Evolutionary conservation across 2,797 vertebrate species (phyloP), one percentile per base, ranked within the genome.

Genomic region (Phalloptychus januarius): DNA sequence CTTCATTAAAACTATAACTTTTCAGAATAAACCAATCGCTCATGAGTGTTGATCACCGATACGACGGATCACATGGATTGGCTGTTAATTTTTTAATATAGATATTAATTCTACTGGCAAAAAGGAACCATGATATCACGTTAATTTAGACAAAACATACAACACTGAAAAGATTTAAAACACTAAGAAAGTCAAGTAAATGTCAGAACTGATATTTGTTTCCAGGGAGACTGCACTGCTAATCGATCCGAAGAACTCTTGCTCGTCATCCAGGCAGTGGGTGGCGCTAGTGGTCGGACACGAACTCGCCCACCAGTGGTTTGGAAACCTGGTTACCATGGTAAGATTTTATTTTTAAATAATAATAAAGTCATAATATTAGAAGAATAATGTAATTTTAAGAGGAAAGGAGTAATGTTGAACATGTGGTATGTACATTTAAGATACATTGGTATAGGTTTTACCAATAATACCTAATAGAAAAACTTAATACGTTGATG

Each of bases 301-400:
- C 67, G 98, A 99, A 79, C 96, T 99, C 77, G 98, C 98, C 77
- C 98, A 99, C 93, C 98, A 99, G 95, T 99, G 98, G 98, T 99
- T 99, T 79, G 98, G 98, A 85, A 99, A 99, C 95, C 95, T 99
- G 85, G 98, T 99, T 93, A 99, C 98, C 87, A 99, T 99, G 98
- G 98, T 99, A 97, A 54, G 25, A n/a, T 54, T 54, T n/a, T n/a
- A 54, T 12, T 12, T n/a, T 54, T 54, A 10, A 54, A 54, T 54
- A 54, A 11, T 25, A 54, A n/a, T 54, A 4, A 54, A n/a, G 52
- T 54, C 52, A n/a, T 54, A 54, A n/a, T 25, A 25, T 52, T 52
- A 52, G 23, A 25, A 25, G 8, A 54, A n/a, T 11, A n/a, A 54
- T 25, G 52, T 54, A n/a, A 54, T n/a, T 54, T n/a, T 54, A 54